Conservation (phyloP, 2,113 vertebrate species). For the Hyperopisus bebe region DNA sequence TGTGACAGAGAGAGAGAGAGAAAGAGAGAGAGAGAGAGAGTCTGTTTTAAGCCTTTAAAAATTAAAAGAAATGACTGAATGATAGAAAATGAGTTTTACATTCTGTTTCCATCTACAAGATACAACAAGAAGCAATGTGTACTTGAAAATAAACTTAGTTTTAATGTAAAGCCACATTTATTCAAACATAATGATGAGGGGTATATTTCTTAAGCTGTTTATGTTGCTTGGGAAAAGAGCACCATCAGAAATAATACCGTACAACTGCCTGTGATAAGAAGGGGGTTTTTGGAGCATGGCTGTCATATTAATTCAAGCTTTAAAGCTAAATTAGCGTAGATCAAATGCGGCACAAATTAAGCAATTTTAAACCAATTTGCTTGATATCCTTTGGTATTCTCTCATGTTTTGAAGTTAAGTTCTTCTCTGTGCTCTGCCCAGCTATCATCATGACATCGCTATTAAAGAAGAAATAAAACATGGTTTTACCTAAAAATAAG, state of each 20-base stretch:
- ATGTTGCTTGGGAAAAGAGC: not conserved
- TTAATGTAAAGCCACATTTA: not conserved
- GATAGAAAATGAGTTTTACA: not conserved
- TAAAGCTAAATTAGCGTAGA: constrained; percentile 12
- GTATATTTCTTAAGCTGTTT: not conserved
- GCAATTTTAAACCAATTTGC: constrained; percentile 12
- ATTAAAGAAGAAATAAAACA: not conserved
- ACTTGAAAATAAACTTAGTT: not conserved
- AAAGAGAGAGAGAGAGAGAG: not conserved
- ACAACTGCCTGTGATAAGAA: not conserved
- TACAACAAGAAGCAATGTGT: not conserved
- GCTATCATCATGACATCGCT: not conserved
- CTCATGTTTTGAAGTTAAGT: constrained; percentile 7
- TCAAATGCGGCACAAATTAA: constrained; percentile 9
- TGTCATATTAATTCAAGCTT: constrained; percentile 14
- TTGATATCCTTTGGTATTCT: constrained; percentile 1
- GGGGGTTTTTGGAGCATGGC: not conserved
- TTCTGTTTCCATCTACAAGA: not conserved
- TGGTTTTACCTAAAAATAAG: not conserved
- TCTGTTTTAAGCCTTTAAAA: not conserved
- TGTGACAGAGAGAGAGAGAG: not conserved
- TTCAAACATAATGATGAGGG: not conserved
- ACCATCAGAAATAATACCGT: not conserved
- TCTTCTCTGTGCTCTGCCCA: not conserved
- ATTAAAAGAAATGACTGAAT: not conserved